phyloP scores from a whole-genome alignment of 2,888 invertebrate genomes.

The Malacosoma neustria region DNA sequence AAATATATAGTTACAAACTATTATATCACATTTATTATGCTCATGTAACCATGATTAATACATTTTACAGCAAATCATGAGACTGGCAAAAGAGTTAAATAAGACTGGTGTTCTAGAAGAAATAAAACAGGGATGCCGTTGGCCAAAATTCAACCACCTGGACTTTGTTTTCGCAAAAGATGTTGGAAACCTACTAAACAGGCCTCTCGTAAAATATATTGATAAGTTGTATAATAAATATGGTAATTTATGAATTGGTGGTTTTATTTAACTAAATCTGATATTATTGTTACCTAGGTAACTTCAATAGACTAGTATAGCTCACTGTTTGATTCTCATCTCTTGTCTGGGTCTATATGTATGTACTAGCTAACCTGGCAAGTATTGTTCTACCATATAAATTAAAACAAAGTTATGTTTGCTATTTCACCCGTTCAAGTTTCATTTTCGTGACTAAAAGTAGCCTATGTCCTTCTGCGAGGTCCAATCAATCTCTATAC shows the following conservation, averaged over 20 bases:
- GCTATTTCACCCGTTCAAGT: neutral
- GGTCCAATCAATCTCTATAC: too few species aligned
- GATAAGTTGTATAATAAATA: slow-evolving; percentile 49
- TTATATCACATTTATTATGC: too few species aligned
- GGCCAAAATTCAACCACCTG: slow-evolving; percentile 64
- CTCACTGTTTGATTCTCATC: too few species aligned
- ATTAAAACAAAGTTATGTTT: neutral
- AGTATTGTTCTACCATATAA: too few species aligned
- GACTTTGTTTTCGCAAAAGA: slow-evolving; percentile 62
- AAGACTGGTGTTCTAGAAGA: slow-evolving; percentile 39
- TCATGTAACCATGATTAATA: too few species aligned
- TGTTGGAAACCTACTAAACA: slow-evolving; percentile 44
- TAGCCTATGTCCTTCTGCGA: too few species aligned
- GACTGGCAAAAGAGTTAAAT: slow-evolving; percentile 38
- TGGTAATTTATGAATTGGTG: slow-evolving; percentile 16
- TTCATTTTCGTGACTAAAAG: too few species aligned
- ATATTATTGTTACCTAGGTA: neutral
- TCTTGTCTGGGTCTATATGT: too few species aligned
- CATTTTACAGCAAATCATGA: slow-evolving; percentile 48
- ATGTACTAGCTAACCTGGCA: too few species aligned
- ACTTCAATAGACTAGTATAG: too few species aligned
- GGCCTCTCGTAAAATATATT: slow-evolving; percentile 38
- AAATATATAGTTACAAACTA: too few species aligned
- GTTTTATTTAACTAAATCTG: slow-evolving; percentile 12
- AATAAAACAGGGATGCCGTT: slow-evolving; percentile 34